Percentiles rank a stretch among this genome's conserved stretches.
Conservation (phyloP, 2,888 invertebrate genomes). For the Pogonocherus hispidulus region DNA sequence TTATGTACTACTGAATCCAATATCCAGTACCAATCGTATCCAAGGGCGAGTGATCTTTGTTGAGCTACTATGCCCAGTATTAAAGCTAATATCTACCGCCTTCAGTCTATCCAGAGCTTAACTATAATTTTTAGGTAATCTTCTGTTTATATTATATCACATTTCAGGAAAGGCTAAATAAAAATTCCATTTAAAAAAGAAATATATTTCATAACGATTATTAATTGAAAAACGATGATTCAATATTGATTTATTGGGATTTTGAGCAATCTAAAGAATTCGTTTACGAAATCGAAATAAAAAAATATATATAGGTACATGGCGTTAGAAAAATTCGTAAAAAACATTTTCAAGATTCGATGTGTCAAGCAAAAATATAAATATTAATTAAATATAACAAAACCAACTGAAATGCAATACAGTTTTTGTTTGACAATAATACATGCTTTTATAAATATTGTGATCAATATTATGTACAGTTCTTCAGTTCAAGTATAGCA, state of each 20-base stretch:
- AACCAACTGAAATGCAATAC: slow-evolving; percentile 22
- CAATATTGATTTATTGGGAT: slow-evolving; percentile 42
- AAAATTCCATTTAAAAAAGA: slow-evolving; percentile 45
- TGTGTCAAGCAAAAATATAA: slow-evolving; percentile 37
- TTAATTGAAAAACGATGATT: slow-evolving; percentile 38
- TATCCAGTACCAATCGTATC: too few species aligned
- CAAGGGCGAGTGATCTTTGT: too few species aligned
- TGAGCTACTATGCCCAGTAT: too few species aligned
- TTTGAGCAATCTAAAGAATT: slow-evolving; percentile 52
- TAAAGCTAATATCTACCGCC: too few species aligned
- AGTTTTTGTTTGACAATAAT: slow-evolving; percentile 23
- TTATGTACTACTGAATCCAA: too few species aligned
- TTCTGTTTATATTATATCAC: slow-evolving; percentile 6
- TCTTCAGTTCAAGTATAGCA: slow-evolving; percentile 43
- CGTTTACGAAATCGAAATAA: slow-evolving; percentile 39
- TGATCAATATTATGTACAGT: slow-evolving; percentile 22
- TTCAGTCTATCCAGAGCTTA: too few species aligned
- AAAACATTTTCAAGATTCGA: slow-evolving; percentile 45
- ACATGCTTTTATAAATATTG: slow-evolving; percentile 18
- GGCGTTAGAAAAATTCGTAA: slow-evolving; percentile 45
- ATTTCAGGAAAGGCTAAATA: slow-evolving; percentile 23
- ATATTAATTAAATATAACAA: slow-evolving; percentile 38
- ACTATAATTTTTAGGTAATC: not conserved
- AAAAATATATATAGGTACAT: slow-evolving; percentile 35
- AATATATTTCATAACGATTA: slow-evolving; percentile 47